Evolutionary conservation across 2,797 vertebrate genomes (phyloP), one percentile per base, ranked within the genome.

Genomic region (Muscicapa striata): DNA sequence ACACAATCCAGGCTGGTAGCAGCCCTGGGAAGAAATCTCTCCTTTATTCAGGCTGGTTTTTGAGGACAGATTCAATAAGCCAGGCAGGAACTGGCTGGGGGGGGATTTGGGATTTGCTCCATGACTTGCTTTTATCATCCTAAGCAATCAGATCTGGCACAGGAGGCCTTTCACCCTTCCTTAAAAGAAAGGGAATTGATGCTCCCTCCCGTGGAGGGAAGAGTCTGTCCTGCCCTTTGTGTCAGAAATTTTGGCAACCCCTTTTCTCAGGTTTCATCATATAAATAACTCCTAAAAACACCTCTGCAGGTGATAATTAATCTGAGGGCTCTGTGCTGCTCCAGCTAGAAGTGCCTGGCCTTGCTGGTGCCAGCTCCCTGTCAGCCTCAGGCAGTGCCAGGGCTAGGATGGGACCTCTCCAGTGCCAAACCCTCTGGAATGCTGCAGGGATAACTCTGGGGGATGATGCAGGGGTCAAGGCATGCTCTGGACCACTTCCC

Each of bases 281-380:
- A 16, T 46, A 78, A 92, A 79, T 76, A 92, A 73, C 67, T 62
- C 51, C 49, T 54, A 13, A 41, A 64, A 78, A 30, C 52, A 40
- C 55, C 34, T 87, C 79, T 87, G 72, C 40, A n/a, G 64, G 84
- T 67, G 78, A 69, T 84, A 87, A 92, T 88, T 74, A 67, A 77
- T 62, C 3, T 0, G 7, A 64, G 49, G 48, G 18, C 49, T 78
- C 29, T 2, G 2, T 21, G 32, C 41, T 14, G 13, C 54, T 78
- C 19, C 64, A 43, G 72, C 68, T 68, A 0, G 13, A 52, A 55
- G 30, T n/a, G 40, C 14, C 13, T 43, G 57, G 61, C 32, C 15
- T 81, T 27, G 15, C n/a, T 41, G 5, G 3, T 48, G 45, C 12
- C 34, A 7, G 20, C 63, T 67, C 36, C 32, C 23, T 73, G 49